These are phyloP conservation scores for Cremastinae sp. DNA, from an alignment of 2,888 invertebrate species.

Conservation along the genomic window DNA sequence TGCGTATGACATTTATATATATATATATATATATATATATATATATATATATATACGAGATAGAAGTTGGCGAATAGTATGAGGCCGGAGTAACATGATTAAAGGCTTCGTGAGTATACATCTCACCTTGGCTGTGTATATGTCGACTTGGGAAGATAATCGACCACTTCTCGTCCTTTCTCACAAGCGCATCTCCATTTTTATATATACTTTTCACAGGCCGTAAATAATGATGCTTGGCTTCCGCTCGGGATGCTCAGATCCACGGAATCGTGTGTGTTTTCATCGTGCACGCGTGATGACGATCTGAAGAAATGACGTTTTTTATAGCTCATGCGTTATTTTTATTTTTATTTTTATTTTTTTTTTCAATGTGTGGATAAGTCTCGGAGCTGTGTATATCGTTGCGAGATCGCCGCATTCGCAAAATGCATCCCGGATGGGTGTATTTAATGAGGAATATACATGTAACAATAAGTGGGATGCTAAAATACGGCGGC, in stretches of 20 bases:
- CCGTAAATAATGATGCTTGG: slow-evolving; percentile 36
- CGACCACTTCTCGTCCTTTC: slow-evolving; percentile 46
- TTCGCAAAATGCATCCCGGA: slow-evolving; percentile 27
- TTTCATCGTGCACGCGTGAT: slow-evolving; percentile 54
- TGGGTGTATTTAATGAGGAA: no score
- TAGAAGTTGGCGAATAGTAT: no score
- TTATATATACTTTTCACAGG: no score
- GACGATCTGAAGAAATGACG: slow-evolving; percentile 43
- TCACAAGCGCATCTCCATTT: slow-evolving; percentile 6
- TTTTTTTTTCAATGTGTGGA: no score
- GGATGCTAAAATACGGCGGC: slow-evolving; percentile 44
- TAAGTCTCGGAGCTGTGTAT: slow-evolving; percentile 26
- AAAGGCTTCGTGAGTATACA: slow-evolving; percentile 44
- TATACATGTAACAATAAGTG: slow-evolving; percentile 28
- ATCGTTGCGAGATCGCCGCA: slow-evolving; percentile 6
- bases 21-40: slow-evolving; percentile 19
- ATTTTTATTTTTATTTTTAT: no score
- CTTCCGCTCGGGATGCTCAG: neutral
- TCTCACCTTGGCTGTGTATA: slow-evolving; percentile 47
- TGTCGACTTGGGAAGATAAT: slow-evolving; percentile 46
- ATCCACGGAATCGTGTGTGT: slow-evolving; percentile 21
- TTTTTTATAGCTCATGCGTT: no score
- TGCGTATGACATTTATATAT: slow-evolving; percentile 4
- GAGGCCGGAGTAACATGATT: slow-evolving; percentile 50
- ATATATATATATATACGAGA: no score